Percentiles rank a stretch among this genome's conserved stretches.
phyloP scores from a whole-genome alignment of 2,797 vertebrate genomes.

The Eulemur mongoz region DNA sequence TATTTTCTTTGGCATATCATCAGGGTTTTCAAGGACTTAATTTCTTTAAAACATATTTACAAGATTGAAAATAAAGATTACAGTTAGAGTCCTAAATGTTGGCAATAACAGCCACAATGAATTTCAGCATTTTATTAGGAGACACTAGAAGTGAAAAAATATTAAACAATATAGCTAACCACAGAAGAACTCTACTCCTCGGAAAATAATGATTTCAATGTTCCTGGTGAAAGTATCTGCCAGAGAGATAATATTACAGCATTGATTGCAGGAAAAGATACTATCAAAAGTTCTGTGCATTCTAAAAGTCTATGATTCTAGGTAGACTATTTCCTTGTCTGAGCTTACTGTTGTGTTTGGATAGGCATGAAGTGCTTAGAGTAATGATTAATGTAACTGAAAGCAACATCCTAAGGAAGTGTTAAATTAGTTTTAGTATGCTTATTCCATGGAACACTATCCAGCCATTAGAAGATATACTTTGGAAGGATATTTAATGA shows the following conservation, averaged over 20 bases:
- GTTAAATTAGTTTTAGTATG: not conserved
- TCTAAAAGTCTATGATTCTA: not conserved
- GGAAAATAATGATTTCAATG: not conserved
- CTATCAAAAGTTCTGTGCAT: not conserved
- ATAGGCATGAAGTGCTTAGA: not conserved
- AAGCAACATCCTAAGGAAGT: not conserved
- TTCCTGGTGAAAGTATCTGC: not conserved
- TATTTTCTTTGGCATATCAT: conserved; percentile 41
- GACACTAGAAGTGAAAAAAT: not conserved
- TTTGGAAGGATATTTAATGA: conserved; percentile 27
- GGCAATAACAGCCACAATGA: not conserved
- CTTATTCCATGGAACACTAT: not conserved
- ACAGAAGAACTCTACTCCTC: not conserved
- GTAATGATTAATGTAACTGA: not conserved
- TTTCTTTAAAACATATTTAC: conserved; percentile 48
- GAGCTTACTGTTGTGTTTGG: not conserved
- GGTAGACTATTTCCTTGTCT: not conserved
- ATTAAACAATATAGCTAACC: not conserved
- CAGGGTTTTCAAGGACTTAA: not conserved
- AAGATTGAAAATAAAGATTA: conserved; percentile 47
- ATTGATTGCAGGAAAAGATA: not conserved
- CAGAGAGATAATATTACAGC: not conserved
- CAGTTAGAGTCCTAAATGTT: conserved; percentile 21
- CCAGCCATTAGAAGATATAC: not conserved
- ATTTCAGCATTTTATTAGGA: not conserved